A percentile compares a stretch with the other conserved stretches of the same genome.
Conservation (phyloP, 2,888 invertebrate genomes). For the Portevinia maculata region DNA sequence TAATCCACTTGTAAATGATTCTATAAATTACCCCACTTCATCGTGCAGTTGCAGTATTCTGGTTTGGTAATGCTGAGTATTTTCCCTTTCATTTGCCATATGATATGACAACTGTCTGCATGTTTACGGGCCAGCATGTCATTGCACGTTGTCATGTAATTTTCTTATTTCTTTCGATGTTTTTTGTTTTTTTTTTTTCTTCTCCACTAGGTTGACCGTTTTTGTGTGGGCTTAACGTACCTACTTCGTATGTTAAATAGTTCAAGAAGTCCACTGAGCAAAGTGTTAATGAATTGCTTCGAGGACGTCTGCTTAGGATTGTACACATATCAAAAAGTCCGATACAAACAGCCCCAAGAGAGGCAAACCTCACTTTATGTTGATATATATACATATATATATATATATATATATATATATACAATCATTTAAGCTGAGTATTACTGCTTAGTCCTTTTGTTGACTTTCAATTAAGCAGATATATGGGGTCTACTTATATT, state of each 20-base stretch:
- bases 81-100: slow-evolving; percentile 66
- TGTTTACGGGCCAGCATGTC: slow-evolving; percentile 54
- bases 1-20: slow-evolving; percentile 57
- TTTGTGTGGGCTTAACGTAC: slow-evolving; percentile 43
- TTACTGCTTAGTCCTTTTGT: slow-evolving; percentile 63
- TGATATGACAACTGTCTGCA: slow-evolving; percentile 62
- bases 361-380: slow-evolving; percentile 27
- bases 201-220: slow-evolving; percentile 13
- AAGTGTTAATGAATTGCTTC: slow-evolving; percentile 82
- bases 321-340: not conserved
- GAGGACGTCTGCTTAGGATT: slow-evolving; percentile 77
- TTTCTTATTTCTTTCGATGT: slow-evolving; percentile 24
- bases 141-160: slow-evolving; percentile 57
- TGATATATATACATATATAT: slow-evolving; percentile 61
- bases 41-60: not conserved
- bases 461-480: slow-evolving; percentile 70
- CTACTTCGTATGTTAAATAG: slow-evolving; percentile 27
- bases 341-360: slow-evolving; percentile 6
- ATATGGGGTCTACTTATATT: slow-evolving; percentile 54
- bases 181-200: slow-evolving; percentile 8
- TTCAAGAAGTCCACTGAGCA: slow-evolving; percentile 64
- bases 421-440: slow-evolving; percentile 28
- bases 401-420: too few species aligned
- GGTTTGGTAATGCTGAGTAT: slow-evolving; percentile 46
- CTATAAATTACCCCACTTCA: slow-evolving; percentile 5